phyloP scores from a whole-genome alignment of 2,888 invertebrate species.

The Agrilus biguttatus region DNA sequence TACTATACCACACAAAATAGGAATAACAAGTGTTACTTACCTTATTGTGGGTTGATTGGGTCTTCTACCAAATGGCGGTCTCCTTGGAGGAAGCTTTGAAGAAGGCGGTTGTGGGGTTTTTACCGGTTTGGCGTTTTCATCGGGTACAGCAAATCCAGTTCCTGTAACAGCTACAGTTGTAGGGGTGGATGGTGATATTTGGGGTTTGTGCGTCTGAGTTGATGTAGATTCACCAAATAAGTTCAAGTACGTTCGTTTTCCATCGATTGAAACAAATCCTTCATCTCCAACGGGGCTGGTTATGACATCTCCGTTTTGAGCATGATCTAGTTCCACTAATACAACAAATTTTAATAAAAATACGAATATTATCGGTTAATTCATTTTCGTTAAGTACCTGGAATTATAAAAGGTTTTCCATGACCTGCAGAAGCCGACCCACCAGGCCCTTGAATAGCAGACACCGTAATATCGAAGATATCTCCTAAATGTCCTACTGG shows the following conservation, averaged over 20 bases:
- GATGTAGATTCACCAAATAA: constrained; percentile 53
- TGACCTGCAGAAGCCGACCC: constrained; percentile 34
- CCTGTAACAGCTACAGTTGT: constrained; percentile 34
- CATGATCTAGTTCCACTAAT: constrained; percentile 48
- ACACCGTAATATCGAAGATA: constrained; percentile 77
- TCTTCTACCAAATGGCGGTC: constrained; percentile 43
- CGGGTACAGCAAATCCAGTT: constrained; percentile 53
- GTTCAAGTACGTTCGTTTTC: constrained; percentile 77
- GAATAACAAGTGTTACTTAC: constrained; percentile 28
- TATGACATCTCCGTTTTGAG: constrained; percentile 52
- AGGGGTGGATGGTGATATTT: constrained; percentile 24
- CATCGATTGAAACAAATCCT: constrained; percentile 83
- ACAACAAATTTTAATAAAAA: constrained; percentile 9
- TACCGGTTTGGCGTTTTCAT: constrained; percentile 30
- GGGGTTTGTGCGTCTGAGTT: constrained; percentile 20
- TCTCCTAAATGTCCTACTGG: constrained; percentile 51
- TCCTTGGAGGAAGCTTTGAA: constrained; percentile 33
- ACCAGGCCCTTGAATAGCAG: constrained; percentile 73
- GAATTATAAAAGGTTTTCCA: constrained; percentile 37
- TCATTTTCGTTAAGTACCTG: constrained; percentile 25
- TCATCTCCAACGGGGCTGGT: constrained; percentile 66
- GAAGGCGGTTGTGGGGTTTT: constrained; percentile 19
- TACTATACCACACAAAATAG: too few species aligned
- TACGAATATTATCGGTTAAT: neutral
- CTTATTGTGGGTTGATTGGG: constrained; percentile 56